Conservation (phyloP, 2,113 vertebrate genomes). For the Zosterops lateralis region DNA sequence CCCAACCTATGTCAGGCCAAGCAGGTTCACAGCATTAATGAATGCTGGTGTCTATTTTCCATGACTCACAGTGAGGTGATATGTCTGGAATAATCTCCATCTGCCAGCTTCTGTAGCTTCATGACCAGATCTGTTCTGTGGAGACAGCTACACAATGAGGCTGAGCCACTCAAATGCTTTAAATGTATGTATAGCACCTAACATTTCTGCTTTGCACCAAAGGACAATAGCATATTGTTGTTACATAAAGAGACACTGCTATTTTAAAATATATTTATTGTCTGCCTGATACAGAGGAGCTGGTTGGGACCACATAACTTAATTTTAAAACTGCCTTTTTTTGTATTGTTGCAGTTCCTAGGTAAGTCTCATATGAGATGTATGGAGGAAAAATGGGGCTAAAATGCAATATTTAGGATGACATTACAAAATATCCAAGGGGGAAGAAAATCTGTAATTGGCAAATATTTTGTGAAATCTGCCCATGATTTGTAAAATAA, state of each 20-base stretch:
- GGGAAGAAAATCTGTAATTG: background rate
- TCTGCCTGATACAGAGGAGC: background rate
- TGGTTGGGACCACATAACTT: background rate
- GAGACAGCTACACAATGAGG: background rate
- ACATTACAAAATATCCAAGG: background rate
- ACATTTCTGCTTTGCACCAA: background rate
- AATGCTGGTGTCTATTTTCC: background rate
- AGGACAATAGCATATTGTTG: background rate
- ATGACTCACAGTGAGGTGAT: slow-evolving; percentile 16
- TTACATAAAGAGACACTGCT: background rate
- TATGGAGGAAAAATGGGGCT: background rate
- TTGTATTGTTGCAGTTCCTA: background rate
- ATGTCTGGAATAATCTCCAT: background rate
- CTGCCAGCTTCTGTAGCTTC: background rate
- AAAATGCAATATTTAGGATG: background rate
- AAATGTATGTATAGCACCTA: background rate
- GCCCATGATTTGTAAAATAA: background rate
- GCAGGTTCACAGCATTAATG: background rate
- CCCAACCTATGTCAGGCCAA: slow-evolving; percentile 4
- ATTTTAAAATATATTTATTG: background rate
- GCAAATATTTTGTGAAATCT: background rate
- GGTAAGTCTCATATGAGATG: background rate
- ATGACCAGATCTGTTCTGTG: background rate
- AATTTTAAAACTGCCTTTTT: background rate
- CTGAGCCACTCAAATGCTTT: background rate